Evolutionary conservation across 1,140 invertebrate species (phyloP), one percentile per base, ranked within the genome.

Genomic region (Chionoecetes opilio): DNA sequence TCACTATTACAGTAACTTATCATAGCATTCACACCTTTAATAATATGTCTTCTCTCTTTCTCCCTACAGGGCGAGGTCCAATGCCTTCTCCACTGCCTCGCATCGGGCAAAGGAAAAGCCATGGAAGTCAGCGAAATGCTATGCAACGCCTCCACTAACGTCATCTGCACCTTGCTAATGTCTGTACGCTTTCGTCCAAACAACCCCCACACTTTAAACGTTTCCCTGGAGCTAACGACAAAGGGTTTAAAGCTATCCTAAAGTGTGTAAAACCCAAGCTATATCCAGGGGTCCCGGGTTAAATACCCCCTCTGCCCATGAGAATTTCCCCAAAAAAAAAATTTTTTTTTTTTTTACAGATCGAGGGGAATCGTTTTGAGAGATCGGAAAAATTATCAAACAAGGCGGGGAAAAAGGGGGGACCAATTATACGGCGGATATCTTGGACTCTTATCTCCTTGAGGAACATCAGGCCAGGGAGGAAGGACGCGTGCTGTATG

Each of bases 131-230:
- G 98, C 5, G 98, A 98, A 0, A 97, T 98, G 2, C 97, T 99
- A 29, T 98, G 98, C n/a, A 97, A 98, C 94, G 98, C 98, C 3
- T 98, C 99, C 91, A 98, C 98, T 96, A 99, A 99, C 97, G 98
- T 99, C 0, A 99, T 99, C 94, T 99, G 99, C 97, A 98, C 98
- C 35, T 98, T 99, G 46, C 98, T 99, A 95, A 99, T 99, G 98
- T 98, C 98, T 29, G 98, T 98, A 0, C 97, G 98, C 8, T 99
- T 99, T 97, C 97, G 98, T 82, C 97, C 98, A 95, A 98, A 98
- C 26, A 98, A 99, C 96, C 97, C 97, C 0, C 97, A 98, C 29
- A 98, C 29, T 99, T 99, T 97, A 97, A 97, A 31, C 97, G 98
- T 75, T 98, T 99, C 96, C 99, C 98, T 97, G 97, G 97, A 75